A percentile compares a stretch with the other conserved stretches of the same genome.
Evolutionary conservation across 2,797 vertebrate species (phyloP).

Genomic region (Chelmon rostratus): DNA sequence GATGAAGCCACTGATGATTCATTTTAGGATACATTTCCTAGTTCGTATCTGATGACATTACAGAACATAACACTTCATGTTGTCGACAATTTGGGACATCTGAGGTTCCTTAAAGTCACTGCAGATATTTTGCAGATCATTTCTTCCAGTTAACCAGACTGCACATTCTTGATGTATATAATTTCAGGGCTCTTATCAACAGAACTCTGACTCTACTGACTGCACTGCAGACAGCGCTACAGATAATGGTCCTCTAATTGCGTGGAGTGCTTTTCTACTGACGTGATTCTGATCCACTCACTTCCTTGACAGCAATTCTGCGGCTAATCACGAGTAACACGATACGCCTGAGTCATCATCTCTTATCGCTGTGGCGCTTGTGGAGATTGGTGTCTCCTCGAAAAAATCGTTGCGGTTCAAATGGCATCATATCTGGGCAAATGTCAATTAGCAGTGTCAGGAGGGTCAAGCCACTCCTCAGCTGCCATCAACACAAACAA

Average conservation of each 20-base stretch:
- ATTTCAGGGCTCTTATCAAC: constrained; percentile 16
- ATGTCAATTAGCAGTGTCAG: background rate
- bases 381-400: constrained; percentile 6
- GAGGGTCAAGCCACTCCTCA: background rate
- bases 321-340: constrained; percentile 23
- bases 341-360: constrained; percentile 19
- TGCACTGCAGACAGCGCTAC: constrained; percentile 3
- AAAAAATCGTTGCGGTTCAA: constrained; percentile 7
- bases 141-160: background rate
- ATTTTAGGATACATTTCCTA: background rate
- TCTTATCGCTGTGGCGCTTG: background rate
- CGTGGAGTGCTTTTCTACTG: constrained; percentile 46
- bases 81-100: background rate
- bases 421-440: constrained; percentile 13
- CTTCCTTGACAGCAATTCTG: constrained; percentile 42
- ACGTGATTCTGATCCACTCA: constrained; percentile 22
- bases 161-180: constrained; percentile 3
- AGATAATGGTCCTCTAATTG: constrained; percentile 58
- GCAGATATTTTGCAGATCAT: background rate
- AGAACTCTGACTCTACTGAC: constrained; percentile 19
- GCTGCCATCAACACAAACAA: background rate
- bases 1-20: background rate
- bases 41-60: background rate
- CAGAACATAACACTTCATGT: background rate
- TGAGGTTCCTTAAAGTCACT: background rate